Conservation (phyloP, 1,140 invertebrate genomes). For the Drosophila saltans region DNA sequence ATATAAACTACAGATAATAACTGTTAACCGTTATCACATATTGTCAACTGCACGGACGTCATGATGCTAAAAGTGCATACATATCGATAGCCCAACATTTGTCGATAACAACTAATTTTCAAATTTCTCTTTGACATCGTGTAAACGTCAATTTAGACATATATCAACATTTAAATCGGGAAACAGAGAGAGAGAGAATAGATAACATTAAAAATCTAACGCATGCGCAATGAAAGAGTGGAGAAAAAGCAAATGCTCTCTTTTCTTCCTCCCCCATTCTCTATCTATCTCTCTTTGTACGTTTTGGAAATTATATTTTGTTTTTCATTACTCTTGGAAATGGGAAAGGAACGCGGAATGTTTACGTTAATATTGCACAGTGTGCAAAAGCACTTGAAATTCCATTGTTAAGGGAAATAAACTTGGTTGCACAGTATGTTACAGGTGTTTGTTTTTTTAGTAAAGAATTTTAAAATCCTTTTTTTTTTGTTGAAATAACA, state of each 20-base stretch:
- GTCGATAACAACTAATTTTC: conserved; percentile 57
- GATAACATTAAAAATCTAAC: conserved; percentile 41
- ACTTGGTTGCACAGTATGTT: neutral
- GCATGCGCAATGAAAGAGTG: conserved; percentile 52
- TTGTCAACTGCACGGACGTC: neutral
- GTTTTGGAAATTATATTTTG: conserved; percentile 42
- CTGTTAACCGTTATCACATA: neutral
- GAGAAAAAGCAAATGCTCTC: conserved; percentile 46
- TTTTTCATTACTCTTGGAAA: conserved; percentile 29
- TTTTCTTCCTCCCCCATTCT: conserved; percentile 4
- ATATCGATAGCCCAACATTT: conserved; percentile 45
- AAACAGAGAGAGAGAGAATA: conserved; percentile 31
- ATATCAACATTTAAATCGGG: conserved; percentile 46
- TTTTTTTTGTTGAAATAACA: too few species aligned
- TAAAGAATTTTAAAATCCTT: neutral
- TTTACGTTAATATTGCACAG: conserved; percentile 70
- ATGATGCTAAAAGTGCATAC: neutral
- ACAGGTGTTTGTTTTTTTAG: neutral
- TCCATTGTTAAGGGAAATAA: conserved; percentile 1
- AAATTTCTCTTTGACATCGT: conserved; percentile 49
- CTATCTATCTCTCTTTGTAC: conserved; percentile 8
- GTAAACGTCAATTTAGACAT: conserved; percentile 41
- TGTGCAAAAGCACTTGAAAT: conserved; percentile 14
- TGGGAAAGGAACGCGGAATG: conserved; percentile 53
- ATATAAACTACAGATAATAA: neutral